Evolutionary conservation across 2,797 vertebrate genomes (phyloP), one percentile per base, ranked within the genome.

Genomic region (Trematomus bernacchii): DNA sequence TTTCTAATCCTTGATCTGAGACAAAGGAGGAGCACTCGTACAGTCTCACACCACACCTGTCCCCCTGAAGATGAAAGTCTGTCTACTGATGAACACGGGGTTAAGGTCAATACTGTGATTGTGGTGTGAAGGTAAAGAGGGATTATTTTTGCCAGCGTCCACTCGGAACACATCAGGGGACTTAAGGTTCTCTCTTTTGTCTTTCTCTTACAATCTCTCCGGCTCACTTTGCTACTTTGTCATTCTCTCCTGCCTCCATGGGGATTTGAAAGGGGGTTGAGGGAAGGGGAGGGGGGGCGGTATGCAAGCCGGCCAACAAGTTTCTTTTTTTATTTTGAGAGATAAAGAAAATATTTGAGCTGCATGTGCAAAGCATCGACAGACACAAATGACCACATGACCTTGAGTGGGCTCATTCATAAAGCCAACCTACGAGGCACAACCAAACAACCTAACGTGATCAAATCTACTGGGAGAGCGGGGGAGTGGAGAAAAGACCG

Each of bases 401-500:
- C 92, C 91, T 91, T 90, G 89, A 89, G 83, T 23, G 44, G 57
- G 72, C 75, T 92, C 79, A 85, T 87, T 93, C 88, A 87, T 73
- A 82, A 88, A 73, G 79, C 53, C 73, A 67, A 75, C 60, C 71
- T 77, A 82, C 64, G 62, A 66, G 74, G 64, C 63, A 76, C 54
- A 69, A 76, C 60, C 59, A 86, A 85, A 89, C 71, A 86, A 75
- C 67, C 52, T 80, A 84, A 78, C 8, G 6, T 53, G 89, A 94
- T 90, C 87, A 83, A 77, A 93, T 92, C 92, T 80, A 69, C 70
- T 74, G 59, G 42, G 83, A 42, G 27, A 50, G 15, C 16, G 30
- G 40, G 53, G 62, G 73, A 53, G 60, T 53, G 30, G 23, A 37
- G 33, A 9, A 37, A n/a, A 55, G 16, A 11, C 61, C n/a, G 50